Percentiles rank a stretch among this genome's conserved stretches.
phyloP scores from a whole-genome alignment of 2,797 vertebrate genomes.

The Lacerta viridis region DNA sequence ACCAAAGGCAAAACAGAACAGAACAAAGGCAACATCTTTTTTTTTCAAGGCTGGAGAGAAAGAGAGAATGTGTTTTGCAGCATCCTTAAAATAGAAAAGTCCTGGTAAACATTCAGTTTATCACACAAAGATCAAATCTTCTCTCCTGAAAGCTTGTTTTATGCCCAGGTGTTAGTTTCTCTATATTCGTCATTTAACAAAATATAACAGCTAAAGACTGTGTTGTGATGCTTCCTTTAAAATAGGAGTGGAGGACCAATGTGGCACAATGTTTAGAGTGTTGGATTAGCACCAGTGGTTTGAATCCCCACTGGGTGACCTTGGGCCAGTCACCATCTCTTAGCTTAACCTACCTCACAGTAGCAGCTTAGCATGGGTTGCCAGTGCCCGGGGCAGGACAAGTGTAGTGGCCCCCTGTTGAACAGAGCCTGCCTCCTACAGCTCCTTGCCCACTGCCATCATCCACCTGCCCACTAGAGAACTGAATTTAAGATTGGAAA shows the following conservation, averaged over 20 bases:
- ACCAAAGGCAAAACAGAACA: background rate
- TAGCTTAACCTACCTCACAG: no score
- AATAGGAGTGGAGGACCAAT: background rate
- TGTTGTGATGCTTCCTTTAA: background rate
- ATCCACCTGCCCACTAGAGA: no score
- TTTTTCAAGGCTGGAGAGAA: background rate
- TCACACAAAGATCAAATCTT: constrained; percentile 2
- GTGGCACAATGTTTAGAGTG: no score
- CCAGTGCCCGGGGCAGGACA: no score
- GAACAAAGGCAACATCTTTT: background rate
- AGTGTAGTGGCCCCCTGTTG: no score
- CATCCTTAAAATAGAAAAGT: constrained; percentile 13
- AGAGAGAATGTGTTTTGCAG: background rate
- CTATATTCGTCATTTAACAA: background rate
- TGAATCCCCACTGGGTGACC: no score
- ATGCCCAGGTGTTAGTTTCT: background rate
- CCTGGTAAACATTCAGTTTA: background rate
- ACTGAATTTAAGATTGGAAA: no score
- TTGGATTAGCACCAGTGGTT: no score
- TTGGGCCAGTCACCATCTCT: no score
- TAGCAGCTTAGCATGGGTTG: no score
- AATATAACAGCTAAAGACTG: background rate
- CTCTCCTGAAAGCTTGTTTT: background rate
- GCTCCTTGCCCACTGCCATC: no score
- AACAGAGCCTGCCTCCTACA: no score